A percentile compares a stretch with the other conserved stretches of the same genome.
Evolutionary conservation across 2,797 vertebrate genomes (phyloP).

Genomic region (Anguilla obscura): DNA sequence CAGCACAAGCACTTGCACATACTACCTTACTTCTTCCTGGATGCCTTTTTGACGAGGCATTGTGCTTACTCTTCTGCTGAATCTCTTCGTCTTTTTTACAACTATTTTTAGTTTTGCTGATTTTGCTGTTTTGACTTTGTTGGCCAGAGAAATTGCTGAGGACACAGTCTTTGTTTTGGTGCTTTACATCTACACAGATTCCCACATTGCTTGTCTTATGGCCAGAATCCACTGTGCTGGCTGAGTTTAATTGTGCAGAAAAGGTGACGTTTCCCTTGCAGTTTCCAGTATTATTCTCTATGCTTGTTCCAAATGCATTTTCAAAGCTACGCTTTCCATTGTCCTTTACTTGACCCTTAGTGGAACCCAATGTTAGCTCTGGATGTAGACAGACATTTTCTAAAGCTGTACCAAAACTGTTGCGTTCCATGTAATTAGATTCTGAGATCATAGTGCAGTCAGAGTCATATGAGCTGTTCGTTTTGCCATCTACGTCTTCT

Average conservation of each 20-base stretch:
- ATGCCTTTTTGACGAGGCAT: not conserved
- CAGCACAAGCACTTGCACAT: not conserved
- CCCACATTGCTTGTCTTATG: not conserved
- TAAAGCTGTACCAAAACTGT: not conserved
- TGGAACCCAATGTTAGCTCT: slow-evolving; percentile 10
- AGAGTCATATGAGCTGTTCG: slow-evolving; percentile 50
- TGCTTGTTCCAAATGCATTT: slow-evolving; percentile 4
- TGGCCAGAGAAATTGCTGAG: not conserved
- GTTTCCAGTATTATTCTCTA: slow-evolving; percentile 15
- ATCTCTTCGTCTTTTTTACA: not conserved
- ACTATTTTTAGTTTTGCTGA: not conserved
- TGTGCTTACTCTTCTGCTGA: slow-evolving; percentile 17
- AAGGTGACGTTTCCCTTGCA: not conserved
- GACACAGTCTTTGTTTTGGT: not conserved
- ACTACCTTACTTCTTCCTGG: not conserved
- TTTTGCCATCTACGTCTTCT: slow-evolving; percentile 31
- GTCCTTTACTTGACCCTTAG: not conserved
- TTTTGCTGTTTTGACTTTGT: slow-evolving; percentile 25
- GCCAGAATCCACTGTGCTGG: slow-evolving; percentile 31
- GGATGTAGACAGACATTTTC: slow-evolving; percentile 3
- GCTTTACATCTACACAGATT: not conserved
- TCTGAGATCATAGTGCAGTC: slow-evolving; percentile 51
- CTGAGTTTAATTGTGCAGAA: slow-evolving; percentile 41
- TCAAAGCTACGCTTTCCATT: slow-evolving; percentile 1
- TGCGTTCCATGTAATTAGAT: slow-evolving; percentile 38